A percentile compares a stretch with the other conserved stretches of the same genome.
Conservation (phyloP, 2,888 invertebrate genomes). For the Ptilodon capucinus region DNA sequence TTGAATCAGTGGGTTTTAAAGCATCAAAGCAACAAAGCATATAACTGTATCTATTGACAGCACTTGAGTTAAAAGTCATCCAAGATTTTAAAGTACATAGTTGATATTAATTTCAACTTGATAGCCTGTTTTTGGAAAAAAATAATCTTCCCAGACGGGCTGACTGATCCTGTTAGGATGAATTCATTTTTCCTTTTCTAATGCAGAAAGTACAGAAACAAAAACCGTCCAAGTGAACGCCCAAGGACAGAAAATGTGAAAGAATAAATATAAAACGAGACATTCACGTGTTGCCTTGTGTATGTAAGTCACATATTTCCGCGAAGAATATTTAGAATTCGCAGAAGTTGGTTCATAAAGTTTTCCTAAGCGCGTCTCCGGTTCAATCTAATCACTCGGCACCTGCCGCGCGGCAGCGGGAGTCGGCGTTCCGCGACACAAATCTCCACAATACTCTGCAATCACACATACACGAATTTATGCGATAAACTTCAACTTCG, state of each 20-base stretch:
- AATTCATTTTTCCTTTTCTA: too few species aligned
- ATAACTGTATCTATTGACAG: too few species aligned
- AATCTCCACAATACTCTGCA: slow-evolving; percentile 12
- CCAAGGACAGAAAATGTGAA: background rate
- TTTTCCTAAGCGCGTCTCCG: slow-evolving; percentile 6
- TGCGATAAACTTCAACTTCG: slow-evolving; percentile 16
- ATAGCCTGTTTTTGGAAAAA: too few species aligned
- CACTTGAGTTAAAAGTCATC: too few species aligned
- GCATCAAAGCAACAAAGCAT: too few species aligned
- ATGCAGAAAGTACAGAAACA: too few species aligned
- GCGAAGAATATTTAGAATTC: background rate
- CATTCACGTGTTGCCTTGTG: background rate
- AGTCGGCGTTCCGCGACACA: background rate
- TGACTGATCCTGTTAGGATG: too few species aligned
- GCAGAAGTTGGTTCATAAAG: slow-evolving; percentile 4
- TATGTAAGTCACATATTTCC: background rate
- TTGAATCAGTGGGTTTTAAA: too few species aligned
- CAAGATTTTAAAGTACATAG: too few species aligned
- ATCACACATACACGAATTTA: slow-evolving; percentile 20
- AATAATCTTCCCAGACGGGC: too few species aligned
- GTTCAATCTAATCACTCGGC: slow-evolving; percentile 10
- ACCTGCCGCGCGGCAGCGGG: slow-evolving; percentile 1
- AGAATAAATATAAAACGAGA: background rate
- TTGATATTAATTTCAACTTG: too few species aligned
- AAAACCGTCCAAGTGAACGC: too few species aligned